Evolutionary conservation across 1,140 invertebrate genomes (phyloP).

Genomic region (Yoshiicerus persimilis): DNA sequence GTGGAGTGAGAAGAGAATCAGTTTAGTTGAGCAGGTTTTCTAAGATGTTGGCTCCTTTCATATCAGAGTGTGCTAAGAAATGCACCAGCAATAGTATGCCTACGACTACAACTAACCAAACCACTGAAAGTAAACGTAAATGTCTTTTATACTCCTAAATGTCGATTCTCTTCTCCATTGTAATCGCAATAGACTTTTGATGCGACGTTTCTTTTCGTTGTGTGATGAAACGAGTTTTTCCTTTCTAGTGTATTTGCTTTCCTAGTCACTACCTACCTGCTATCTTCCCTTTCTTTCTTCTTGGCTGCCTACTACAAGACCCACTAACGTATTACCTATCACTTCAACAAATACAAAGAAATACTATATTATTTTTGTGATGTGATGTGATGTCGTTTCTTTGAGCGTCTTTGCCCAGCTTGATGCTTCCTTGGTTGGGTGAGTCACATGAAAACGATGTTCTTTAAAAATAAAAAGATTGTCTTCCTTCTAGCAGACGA

Average conservation of each 20-base stretch:
- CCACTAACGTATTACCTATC: neutral
- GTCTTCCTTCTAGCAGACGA: neutral
- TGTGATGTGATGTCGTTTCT: neutral
- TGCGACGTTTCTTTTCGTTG: neutral
- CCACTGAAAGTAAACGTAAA: neutral
- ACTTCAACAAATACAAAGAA: neutral
- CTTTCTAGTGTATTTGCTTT: neutral
- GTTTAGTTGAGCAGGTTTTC: neutral
- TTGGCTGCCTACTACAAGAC: neutral
- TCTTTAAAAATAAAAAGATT: neutral
- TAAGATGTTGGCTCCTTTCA: neutral
- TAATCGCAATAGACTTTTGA: slow-evolving; percentile 9
- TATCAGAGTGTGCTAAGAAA: neutral
- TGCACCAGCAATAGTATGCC: neutral
- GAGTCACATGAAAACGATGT: neutral
- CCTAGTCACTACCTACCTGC: neutral
- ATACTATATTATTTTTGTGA: neutral
- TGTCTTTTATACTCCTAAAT: slow-evolving; percentile 11
- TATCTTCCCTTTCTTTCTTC: neutral
- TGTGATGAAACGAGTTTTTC: slow-evolving; percentile 16
- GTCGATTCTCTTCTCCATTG: slow-evolving; percentile 9
- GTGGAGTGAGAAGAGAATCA: neutral
- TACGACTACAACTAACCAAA: neutral
- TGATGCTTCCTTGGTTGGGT: neutral
- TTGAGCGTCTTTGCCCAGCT: neutral